A percentile compares a stretch with the other conserved stretches of the same genome.
Evolutionary conservation across 2,113 vertebrate species (phyloP).

Genomic region (Brevimyrus niger): DNA sequence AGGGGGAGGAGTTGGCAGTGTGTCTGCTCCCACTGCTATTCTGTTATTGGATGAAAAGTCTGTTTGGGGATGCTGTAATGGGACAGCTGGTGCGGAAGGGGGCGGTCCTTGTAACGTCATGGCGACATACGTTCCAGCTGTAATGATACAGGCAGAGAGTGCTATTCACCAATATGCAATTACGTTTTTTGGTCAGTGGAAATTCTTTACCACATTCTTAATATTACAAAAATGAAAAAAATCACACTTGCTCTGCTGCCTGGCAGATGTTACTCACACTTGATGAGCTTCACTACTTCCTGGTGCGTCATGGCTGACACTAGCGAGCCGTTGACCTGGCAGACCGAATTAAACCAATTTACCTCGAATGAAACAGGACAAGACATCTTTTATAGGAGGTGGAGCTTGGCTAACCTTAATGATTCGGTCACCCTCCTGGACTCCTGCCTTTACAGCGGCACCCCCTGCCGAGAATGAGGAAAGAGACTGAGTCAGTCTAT

Average conservation of each 20-base stretch:
- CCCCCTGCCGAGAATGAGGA: conserved; percentile 60
- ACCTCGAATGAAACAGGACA: background rate
- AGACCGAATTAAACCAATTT: background rate
- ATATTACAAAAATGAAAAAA: background rate
- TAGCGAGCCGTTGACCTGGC: conserved; percentile 82
- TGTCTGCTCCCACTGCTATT: conserved; percentile 38
- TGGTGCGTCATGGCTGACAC: conserved; percentile 89
- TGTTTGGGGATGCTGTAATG: conserved; percentile 51
- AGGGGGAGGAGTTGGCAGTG: conserved; percentile 47
- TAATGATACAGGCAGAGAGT: background rate
- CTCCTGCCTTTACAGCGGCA: conserved; percentile 84
- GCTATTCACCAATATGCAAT: background rate
- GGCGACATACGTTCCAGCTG: conserved; percentile 81
- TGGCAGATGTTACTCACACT: conserved; percentile 68
- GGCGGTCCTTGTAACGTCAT: conserved; percentile 82
- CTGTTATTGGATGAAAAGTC: conserved; percentile 53
- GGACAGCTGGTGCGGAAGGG: conserved; percentile 45
- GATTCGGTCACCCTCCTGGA: conserved; percentile 90
- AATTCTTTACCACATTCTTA: background rate
- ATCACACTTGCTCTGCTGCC: background rate
- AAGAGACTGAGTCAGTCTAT: background rate
- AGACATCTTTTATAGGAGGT: background rate
- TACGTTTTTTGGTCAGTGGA: background rate
- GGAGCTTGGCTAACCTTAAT: conserved; percentile 69
- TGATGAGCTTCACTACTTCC: conserved; percentile 92